A percentile compares a stretch with the other conserved stretches of the same genome.
Evolutionary conservation across 2,113 vertebrate species (phyloP).

Genomic region (Halcyon senegalensis): DNA sequence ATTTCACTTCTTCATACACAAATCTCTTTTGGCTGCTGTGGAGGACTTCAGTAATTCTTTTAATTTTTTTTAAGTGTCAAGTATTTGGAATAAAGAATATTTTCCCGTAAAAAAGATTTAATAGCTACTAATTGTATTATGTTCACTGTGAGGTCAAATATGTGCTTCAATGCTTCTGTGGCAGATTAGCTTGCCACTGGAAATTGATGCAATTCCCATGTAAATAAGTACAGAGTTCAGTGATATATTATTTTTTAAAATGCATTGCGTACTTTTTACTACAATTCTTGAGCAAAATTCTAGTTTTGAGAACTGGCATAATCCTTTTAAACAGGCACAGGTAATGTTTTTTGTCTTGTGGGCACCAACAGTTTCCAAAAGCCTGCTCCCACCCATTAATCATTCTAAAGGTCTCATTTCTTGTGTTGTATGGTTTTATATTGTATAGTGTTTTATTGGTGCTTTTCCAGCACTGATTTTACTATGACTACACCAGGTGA

Average conservation of each 20-base stretch:
- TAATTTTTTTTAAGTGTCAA: background rate
- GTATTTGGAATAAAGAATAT: background rate
- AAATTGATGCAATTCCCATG: background rate
- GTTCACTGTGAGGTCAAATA: background rate
- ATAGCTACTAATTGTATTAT: background rate
- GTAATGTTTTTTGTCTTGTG: background rate
- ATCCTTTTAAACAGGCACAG: background rate
- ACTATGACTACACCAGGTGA: background rate
- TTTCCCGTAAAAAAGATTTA: background rate
- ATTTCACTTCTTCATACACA: background rate
- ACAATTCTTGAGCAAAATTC: background rate
- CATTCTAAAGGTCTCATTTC: background rate
- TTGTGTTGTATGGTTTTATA: background rate
- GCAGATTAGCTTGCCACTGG: background rate
- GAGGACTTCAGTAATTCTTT: background rate
- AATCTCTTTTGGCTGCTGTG: background rate
- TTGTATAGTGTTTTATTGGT: background rate
- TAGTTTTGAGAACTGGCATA: background rate
- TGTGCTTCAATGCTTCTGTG: background rate
- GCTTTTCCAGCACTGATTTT: background rate
- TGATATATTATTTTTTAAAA: background rate
- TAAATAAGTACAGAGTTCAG: background rate
- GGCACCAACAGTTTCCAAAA: background rate
- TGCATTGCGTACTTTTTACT: background rate
- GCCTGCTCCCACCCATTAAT: background rate